phyloP scores from a whole-genome alignment of 2,797 vertebrate species.

The Molossus molossus region DNA sequence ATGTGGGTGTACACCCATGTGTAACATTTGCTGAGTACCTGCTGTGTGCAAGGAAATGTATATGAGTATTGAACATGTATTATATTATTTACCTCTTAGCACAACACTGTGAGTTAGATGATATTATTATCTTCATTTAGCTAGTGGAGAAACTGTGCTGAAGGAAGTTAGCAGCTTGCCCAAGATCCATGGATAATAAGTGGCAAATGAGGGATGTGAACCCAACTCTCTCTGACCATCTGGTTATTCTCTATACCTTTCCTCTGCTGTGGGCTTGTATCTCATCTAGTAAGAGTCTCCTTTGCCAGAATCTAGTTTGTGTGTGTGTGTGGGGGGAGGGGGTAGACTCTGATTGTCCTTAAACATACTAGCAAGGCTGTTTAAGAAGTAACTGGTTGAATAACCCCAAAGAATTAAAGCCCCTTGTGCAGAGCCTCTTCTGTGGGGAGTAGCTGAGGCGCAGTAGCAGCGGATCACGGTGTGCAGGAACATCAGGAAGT shows the following conservation, averaged over 20 bases:
- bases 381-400: not conserved
- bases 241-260: not conserved
- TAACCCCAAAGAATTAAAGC: not conserved
- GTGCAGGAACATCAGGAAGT: not conserved
- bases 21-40: not conserved
- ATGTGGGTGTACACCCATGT: not conserved
- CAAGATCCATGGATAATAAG: not conserved
- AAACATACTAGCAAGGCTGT: not conserved
- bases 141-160: not conserved
- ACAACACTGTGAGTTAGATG: not conserved
- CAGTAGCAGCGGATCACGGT: not conserved
- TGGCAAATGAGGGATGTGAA: not conserved
- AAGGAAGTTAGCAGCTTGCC: conserved; percentile 25
- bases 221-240: not conserved
- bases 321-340: not conserved
- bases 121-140: not conserved
- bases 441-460: not conserved
- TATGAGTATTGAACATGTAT: not conserved
- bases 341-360: not conserved
- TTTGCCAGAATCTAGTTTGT: not conserved
- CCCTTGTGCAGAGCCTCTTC: not conserved
- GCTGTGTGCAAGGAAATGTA: not conserved
- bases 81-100: not conserved
- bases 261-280: not conserved
- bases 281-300: not conserved